Percentiles rank a stretch among this genome's conserved stretches.
These are phyloP conservation scores for Poecilia gillii DNA, from an alignment of 2,797 vertebrate genomes.

Conservation along the genomic window DNA sequence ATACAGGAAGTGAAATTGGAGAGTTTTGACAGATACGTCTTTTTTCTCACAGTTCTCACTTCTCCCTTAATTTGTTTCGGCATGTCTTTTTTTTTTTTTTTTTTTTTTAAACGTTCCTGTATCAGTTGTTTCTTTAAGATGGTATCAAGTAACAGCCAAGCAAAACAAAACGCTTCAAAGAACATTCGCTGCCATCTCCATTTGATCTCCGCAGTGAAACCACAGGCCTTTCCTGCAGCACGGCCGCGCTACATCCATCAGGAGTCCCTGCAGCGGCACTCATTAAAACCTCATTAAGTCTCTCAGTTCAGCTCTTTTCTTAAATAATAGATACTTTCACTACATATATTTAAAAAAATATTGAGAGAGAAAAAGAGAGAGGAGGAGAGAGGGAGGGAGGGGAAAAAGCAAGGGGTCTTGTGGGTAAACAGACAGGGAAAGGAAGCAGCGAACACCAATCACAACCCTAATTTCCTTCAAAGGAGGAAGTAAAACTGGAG, in stretches of 20 bases:
- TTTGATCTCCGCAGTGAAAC: constrained; percentile 48
- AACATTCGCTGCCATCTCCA: constrained; percentile 4
- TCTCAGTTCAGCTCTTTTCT: background rate
- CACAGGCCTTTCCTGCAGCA: constrained; percentile 20
- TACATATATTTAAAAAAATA: constrained; percentile 1
- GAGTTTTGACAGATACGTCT: background rate
- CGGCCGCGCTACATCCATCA: constrained; percentile 24
- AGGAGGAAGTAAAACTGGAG: constrained; percentile 70
- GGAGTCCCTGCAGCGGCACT: constrained; percentile 7
- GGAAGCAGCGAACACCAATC: constrained; percentile 55
- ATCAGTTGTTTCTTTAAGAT: constrained; percentile 40
- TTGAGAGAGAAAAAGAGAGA: background rate
- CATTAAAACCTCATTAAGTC: constrained; percentile 26
- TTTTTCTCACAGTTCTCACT: background rate
- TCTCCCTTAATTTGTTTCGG: constrained; percentile 46
- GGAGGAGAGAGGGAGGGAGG: background rate
- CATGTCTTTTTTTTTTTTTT: constrained; percentile 27
- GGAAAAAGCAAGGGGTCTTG: constrained; percentile 46
- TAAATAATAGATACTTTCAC: background rate
- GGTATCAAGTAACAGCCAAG: constrained; percentile 40
- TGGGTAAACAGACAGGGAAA: constrained; percentile 59
- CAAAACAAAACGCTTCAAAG: constrained; percentile 39
- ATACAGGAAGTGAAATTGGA: background rate
- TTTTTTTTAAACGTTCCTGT: constrained; percentile 26
- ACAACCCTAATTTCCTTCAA: constrained; percentile 52